Conservation (phyloP, 2,888 invertebrate genomes). For the Octonoba sinensis region DNA sequence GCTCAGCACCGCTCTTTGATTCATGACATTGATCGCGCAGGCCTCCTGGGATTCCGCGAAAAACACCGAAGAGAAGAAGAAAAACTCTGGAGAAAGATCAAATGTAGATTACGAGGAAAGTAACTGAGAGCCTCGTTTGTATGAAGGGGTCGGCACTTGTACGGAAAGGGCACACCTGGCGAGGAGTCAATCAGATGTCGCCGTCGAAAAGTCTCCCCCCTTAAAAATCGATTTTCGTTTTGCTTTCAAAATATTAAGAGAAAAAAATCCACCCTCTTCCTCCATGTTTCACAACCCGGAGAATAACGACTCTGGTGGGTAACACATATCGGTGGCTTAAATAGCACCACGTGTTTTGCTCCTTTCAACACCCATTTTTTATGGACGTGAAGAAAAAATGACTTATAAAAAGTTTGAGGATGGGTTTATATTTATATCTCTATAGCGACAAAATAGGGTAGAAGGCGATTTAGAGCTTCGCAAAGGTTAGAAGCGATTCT, state of each 20-base stretch:
- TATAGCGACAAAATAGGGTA: too few species aligned
- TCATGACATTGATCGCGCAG: conserved; percentile 27
- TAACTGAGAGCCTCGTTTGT: conserved; percentile 38
- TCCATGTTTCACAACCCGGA: background rate
- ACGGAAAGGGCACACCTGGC: conserved; percentile 48
- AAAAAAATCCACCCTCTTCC: background rate
- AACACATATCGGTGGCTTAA: conserved; percentile 34
- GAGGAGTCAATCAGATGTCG: conserved; percentile 61
- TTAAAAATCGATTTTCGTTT: conserved; percentile 55
- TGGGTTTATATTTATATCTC: background rate
- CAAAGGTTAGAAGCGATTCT: too few species aligned
- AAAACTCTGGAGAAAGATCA: conserved; percentile 28
- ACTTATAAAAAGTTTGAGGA: background rate
- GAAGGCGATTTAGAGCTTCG: too few species aligned
- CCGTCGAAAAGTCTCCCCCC: conserved; percentile 6
- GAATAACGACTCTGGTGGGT: conserved; percentile 23
- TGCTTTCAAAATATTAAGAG: conserved; percentile 35
- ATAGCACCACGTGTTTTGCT: conserved; percentile 18
- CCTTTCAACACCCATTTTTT: conserved; percentile 18
- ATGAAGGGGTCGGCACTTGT: conserved; percentile 30
- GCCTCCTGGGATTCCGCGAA: conserved; percentile 16
- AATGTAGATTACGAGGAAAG: conserved; percentile 52
- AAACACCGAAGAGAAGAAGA: conserved; percentile 12
- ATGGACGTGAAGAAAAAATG: background rate
- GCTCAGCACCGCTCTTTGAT: too few species aligned